Evolutionary conservation across 2,797 vertebrate species (phyloP).

Genomic region (Brachyrhaphis roseni): DNA sequence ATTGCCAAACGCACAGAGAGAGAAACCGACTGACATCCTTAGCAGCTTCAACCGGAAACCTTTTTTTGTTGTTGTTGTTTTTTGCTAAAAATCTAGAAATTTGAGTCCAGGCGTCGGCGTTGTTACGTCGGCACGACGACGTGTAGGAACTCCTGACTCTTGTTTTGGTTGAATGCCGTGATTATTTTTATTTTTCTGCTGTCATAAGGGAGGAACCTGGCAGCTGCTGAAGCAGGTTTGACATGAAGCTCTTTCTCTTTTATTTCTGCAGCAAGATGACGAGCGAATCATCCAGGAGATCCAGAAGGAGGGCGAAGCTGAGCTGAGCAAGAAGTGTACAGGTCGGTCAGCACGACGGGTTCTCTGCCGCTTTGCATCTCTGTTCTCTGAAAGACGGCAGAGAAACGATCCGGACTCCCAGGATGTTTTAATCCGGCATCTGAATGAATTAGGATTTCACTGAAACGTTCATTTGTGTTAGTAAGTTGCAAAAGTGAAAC

Average conservation of each 20-base stretch:
- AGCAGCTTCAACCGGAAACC: no score
- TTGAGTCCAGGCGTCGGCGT: not conserved
- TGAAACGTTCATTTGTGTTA: not conserved
- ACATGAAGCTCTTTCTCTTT: not conserved
- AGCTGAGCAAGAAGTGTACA: conserved; percentile 90
- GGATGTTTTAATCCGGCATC: not conserved
- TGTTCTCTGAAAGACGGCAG: not conserved
- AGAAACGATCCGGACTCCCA: not conserved
- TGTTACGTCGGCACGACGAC: not conserved
- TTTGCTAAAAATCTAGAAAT: not conserved
- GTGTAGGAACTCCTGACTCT: not conserved
- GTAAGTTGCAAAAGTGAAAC: not conserved
- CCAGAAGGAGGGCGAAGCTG: conserved; percentile 93
- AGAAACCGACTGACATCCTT: no score
- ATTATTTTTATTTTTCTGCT: not conserved
- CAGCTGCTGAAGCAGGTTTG: not conserved
- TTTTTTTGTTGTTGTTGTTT: not conserved
- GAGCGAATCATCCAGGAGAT: conserved; percentile 96
- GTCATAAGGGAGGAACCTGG: not conserved
- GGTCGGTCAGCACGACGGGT: conserved; percentile 68
- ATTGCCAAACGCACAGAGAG: no score
- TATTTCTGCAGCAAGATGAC: conserved; percentile 87
- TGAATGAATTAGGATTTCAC: not conserved
- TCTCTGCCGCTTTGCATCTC: not conserved
- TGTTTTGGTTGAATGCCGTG: not conserved